Evolutionary conservation across 2,888 invertebrate genomes (phyloP).

Genomic region (Tetranychus piercei): DNA sequence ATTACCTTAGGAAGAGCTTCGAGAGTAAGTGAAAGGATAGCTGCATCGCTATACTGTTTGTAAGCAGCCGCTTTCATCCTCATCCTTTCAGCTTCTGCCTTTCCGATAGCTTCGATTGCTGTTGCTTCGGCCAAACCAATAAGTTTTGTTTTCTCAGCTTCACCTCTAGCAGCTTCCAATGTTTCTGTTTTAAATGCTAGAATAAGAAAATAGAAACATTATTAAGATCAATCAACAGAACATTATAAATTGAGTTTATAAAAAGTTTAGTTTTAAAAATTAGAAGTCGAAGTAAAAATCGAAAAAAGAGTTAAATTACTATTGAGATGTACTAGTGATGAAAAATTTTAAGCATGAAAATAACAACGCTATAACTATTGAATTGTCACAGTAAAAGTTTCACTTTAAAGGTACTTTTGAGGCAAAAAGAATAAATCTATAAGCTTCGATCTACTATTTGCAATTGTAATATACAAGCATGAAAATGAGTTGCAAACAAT

Average conservation of each 20-base stretch:
- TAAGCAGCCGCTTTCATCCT: constrained; percentile 81
- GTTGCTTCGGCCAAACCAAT: constrained; percentile 77
- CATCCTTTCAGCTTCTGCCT: constrained; percentile 90
- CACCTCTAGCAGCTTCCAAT: constrained; percentile 72
- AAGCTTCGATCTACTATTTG: no score
- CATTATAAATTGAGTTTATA: background rate
- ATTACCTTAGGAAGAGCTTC: constrained; percentile 80
- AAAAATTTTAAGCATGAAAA: no score
- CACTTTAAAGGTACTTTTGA: no score
- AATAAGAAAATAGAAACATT: background rate
- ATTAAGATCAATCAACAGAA: background rate
- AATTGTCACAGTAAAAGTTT: no score
- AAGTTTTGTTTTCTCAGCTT: constrained; percentile 74
- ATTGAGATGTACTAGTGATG: no score
- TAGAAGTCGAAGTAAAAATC: background rate
- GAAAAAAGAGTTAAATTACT: background rate
- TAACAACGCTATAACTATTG: no score
- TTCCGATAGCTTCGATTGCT: constrained; percentile 72
- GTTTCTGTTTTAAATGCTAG: constrained; percentile 48
- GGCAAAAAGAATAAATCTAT: no score
- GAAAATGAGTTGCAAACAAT: no score
- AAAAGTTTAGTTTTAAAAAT: no score
- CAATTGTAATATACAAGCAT: no score
- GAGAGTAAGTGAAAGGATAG: constrained; percentile 73
- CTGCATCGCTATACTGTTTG: constrained; percentile 88